Percentiles rank a stretch among this genome's conserved stretches.
phyloP scores from a whole-genome alignment of 2,797 vertebrate genomes.

The Tragelaphus oryx region DNA sequence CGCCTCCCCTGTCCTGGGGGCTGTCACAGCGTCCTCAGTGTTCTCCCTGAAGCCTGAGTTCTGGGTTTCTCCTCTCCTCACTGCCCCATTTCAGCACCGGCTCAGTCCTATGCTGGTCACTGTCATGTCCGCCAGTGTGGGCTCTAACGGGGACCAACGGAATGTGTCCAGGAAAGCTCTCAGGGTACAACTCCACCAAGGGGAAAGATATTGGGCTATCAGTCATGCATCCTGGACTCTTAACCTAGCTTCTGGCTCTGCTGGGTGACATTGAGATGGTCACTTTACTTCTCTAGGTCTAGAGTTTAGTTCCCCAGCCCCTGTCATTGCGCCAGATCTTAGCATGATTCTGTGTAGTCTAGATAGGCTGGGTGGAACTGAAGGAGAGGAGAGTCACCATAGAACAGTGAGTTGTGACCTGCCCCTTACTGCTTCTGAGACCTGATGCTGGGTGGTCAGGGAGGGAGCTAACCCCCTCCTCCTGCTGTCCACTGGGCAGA shows the following conservation, averaged over 20 bases:
- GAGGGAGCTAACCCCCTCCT: not conserved
- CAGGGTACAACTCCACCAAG: fast-evolving
- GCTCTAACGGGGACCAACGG: not conserved
- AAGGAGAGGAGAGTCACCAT: not conserved
- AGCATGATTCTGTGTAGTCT: not conserved
- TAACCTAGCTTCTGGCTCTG: not conserved
- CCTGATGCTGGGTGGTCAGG: not conserved
- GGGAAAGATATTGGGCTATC: not conserved
- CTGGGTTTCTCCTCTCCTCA: not conserved
- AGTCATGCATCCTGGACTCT: not conserved
- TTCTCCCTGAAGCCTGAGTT: not conserved
- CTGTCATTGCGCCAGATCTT: not conserved
- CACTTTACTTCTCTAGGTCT: not conserved
- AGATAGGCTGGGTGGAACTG: not conserved
- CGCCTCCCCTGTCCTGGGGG: not conserved
- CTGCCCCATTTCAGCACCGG: not conserved
- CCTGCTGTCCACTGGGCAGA: not conserved
- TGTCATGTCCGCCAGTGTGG: not conserved
- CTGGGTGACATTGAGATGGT: not conserved
- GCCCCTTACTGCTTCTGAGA: not conserved
- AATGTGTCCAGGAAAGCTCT: not conserved
- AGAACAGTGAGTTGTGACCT: not conserved
- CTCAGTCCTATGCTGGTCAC: not conserved
- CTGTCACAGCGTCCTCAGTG: not conserved
- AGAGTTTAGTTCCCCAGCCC: not conserved